Conservation (phyloP, 2,888 invertebrate genomes). For the Macrosoma leucophasiata region DNA sequence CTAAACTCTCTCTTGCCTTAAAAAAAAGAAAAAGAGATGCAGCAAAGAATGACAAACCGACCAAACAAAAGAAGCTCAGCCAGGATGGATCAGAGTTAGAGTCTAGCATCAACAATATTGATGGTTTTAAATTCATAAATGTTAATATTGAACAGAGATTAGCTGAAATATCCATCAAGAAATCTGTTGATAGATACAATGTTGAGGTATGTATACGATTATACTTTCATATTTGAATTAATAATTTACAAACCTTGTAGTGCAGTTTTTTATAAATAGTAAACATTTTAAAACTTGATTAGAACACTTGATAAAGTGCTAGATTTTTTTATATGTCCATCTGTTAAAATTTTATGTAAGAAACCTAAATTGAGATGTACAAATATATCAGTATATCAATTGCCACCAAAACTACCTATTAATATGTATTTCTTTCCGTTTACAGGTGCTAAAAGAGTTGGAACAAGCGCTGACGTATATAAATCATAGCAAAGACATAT, state of each 20-base stretch:
- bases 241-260: too few relatives aligned
- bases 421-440: too few relatives aligned
- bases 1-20: slow-evolving; percentile 58
- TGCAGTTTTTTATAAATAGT: slow-evolving; percentile 8
- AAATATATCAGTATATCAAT: too few relatives aligned
- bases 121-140: slow-evolving; percentile 43
- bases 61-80: slow-evolving; percentile 48
- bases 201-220: slow-evolving; percentile 41
- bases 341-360: too few relatives aligned
- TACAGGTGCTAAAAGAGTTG: slow-evolving; percentile 85
- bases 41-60: slow-evolving; percentile 48
- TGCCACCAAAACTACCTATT: too few relatives aligned
- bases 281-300: too few relatives aligned
- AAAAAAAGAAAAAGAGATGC: slow-evolving; percentile 63
- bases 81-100: slow-evolving; percentile 31
- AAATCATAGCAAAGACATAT: slow-evolving; percentile 56
- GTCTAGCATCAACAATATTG: slow-evolving; percentile 21
- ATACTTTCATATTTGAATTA: too few relatives aligned
- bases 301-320: too few relatives aligned
- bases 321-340: too few relatives aligned
- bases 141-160: slow-evolving; percentile 48
- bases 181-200: slow-evolving; percentile 41
- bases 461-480: slow-evolving; percentile 77
- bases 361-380: too few relatives aligned
- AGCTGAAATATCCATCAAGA: slow-evolving; percentile 54